A percentile compares a stretch with the other conserved stretches of the same genome.
Evolutionary conservation across 2,888 invertebrate genomes (phyloP).

Genomic region (Pogonocherus hispidulus): DNA sequence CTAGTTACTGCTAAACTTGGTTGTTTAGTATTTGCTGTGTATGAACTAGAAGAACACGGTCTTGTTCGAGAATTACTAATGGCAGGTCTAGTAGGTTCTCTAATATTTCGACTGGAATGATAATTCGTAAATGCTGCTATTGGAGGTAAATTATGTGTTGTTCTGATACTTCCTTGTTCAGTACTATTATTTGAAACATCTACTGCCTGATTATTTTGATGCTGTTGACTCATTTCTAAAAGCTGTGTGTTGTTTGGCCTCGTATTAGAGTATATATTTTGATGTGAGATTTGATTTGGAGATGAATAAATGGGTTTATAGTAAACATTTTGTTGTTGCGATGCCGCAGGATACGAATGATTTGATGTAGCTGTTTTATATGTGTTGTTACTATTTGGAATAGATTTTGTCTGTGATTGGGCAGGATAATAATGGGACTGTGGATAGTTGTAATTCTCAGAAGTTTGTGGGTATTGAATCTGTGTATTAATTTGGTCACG

Average conservation of each 20-base stretch:
- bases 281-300: slow-evolving; percentile 38
- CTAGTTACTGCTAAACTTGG: slow-evolving; percentile 43
- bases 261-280: slow-evolving; percentile 22
- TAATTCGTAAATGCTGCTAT: slow-evolving; percentile 71
- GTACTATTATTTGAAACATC: slow-evolving; percentile 31
- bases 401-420: slow-evolving; percentile 52
- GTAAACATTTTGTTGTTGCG: slow-evolving; percentile 41
- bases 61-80: slow-evolving; percentile 48
- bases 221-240: slow-evolving; percentile 3
- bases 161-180: slow-evolving; percentile 57
- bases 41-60: slow-evolving; percentile 38
- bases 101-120: slow-evolving; percentile 66
- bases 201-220: slow-evolving; percentile 25
- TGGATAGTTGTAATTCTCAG: slow-evolving; percentile 48
- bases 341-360: slow-evolving; percentile 35
- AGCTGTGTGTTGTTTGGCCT: slow-evolving; percentile 30
- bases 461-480: slow-evolving; percentile 37
- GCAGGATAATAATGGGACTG: slow-evolving; percentile 55
- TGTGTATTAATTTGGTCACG: slow-evolving; percentile 46
- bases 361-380: slow-evolving; percentile 44
- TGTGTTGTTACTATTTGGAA: slow-evolving; percentile 40
- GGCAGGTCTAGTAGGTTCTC: slow-evolving; percentile 57
- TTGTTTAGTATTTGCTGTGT: slow-evolving; percentile 45
- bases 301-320: slow-evolving; percentile 49
- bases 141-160: slow-evolving; percentile 71